Evolutionary conservation across 2,797 vertebrate species (phyloP), one percentile per base, ranked within the genome.

Genomic region (Tenualosa thibaudeaui): DNA sequence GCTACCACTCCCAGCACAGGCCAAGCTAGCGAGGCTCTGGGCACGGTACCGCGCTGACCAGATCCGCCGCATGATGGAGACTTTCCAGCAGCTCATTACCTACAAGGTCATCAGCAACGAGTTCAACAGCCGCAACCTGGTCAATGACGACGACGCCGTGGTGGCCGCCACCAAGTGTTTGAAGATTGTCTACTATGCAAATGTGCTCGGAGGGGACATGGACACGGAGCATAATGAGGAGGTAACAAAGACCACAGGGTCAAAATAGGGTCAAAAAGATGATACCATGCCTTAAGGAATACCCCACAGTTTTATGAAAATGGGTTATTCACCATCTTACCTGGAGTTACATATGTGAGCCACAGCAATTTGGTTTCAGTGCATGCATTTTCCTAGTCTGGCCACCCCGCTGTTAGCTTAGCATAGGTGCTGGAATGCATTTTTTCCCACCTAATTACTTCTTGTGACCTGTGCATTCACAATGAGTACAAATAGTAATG

Each of bases 31-130:
- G 0, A 95, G 96, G 86, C 93, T 99, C 85, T 99, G 98, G 98
- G 97, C 98, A 0, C 94, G 90, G 31, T 98, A 96, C 62, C 95
- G 93, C 5, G 94, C 96, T 7, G 94, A 95, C 7, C 97, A 98
- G 92, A 94, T 98, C 89, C 96, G 97, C 37, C 96, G 97, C 71
- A 97, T 99, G 95, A 97, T 97, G 95, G 98, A 99, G 93, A 99
- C 98, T 15, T 99, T 99, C 95, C 98, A 99, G 91, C 98, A 99
- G 90, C 96, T 99, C 89, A 99, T 99, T 89, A 99, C 98, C 5
- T 99, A 98, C 95, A 99, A 97, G 24, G 96, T 99, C 43, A 96
- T 99, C 94, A 99, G 98, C 94, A 99, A 97, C 4, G 98, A 99
- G 86, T 99, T 99, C 58, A 97, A 96, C 86, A 93, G 93, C 9